These are phyloP conservation scores for Vulpes vulpes DNA, from an alignment of 2,113 vertebrate genomes.

Conservation along the genomic window DNA sequence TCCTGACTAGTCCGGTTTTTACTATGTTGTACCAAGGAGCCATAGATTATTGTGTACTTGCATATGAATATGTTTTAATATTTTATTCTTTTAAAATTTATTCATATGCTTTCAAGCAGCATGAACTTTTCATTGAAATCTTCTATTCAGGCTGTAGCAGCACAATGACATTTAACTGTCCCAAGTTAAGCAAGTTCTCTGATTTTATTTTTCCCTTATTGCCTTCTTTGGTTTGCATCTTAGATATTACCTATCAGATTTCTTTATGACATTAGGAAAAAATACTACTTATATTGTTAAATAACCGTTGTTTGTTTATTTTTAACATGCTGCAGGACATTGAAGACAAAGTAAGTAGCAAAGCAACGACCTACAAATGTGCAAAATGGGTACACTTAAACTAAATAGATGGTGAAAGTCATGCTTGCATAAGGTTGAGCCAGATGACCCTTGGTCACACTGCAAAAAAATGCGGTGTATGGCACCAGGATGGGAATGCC, in stretches of 20 bases:
- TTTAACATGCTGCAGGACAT: slow-evolving; percentile 89
- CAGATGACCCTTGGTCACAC: background rate
- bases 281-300: background rate
- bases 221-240: background rate
- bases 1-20: background rate
- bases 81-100: slow-evolving; percentile 36
- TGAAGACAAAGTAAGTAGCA: slow-evolving; percentile 88
- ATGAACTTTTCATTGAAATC: slow-evolving; percentile 31
- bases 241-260: background rate
- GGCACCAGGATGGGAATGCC: background rate
- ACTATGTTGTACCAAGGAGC: background rate
- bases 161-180: background rate
- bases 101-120: background rate
- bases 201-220: background rate
- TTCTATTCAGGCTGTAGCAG: background rate
- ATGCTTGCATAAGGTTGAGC: background rate
- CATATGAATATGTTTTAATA: background rate
- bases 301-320: slow-evolving; percentile 51
- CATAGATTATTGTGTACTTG: background rate
- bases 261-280: background rate
- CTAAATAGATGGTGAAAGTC: background rate
- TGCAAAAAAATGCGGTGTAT: background rate
- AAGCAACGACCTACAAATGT: background rate
- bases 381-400: background rate
- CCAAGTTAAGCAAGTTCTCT: background rate